phyloP scores from a whole-genome alignment of 2,888 invertebrate genomes.

The Alloplasta piceator region DNA sequence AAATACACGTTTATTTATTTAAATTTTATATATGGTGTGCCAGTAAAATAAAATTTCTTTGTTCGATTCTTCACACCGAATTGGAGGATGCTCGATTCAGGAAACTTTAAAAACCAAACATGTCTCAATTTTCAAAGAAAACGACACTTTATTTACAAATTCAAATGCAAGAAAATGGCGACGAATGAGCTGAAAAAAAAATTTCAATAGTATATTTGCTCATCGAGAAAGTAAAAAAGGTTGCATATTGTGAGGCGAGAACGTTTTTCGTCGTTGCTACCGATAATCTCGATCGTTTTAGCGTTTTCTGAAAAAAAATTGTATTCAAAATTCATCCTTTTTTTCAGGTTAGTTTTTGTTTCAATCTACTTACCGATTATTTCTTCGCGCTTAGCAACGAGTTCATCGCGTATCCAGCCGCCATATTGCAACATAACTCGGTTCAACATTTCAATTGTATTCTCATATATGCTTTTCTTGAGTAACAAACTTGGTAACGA shows the following conservation, averaged over 20 bases:
- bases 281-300: constrained; percentile 77
- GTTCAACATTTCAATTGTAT: constrained; percentile 77
- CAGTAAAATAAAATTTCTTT: neutral
- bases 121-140: neutral
- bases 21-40: neutral
- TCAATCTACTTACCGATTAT: constrained; percentile 73
- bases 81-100: neutral
- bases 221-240: constrained; percentile 79
- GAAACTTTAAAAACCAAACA: too few relatives aligned
- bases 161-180: neutral
- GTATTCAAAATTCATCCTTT: neutral
- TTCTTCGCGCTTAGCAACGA: constrained; percentile 72
- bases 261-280: constrained; percentile 73
- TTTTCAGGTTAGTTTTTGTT: neutral
- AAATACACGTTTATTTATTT: constrained; percentile 56
- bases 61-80: neutral
- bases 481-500: constrained; percentile 76
- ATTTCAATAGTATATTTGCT: constrained; percentile 77
- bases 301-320: constrained; percentile 76
- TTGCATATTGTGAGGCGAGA: constrained; percentile 81
- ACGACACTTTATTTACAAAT: neutral
- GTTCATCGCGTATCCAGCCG: constrained; percentile 75
- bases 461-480: constrained; percentile 74
- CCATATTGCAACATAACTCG: constrained; percentile 76
- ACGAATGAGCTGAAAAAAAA: neutral